Evolutionary conservation across 2,113 vertebrate species (phyloP), one percentile per base, ranked within the genome.

Genomic region (Ictidomys tridecemlineatus): DNA sequence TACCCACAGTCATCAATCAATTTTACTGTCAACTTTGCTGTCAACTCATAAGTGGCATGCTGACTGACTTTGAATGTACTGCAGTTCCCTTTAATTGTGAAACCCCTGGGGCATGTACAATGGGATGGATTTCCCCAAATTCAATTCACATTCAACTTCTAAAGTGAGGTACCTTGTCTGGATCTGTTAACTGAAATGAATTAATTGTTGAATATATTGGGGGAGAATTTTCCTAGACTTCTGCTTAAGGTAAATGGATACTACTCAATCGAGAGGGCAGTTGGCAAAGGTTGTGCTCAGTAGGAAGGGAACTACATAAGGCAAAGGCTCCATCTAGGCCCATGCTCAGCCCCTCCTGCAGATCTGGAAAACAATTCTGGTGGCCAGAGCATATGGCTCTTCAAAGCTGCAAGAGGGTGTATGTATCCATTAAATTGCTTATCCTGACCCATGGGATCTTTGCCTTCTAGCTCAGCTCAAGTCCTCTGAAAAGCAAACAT

Each of bases 121-220:
- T 85, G 86, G 67, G 48, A 58, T 45, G 32, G 14, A 77, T 22
- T 88, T 88, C 72, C 58, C 48, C 16, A 28, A 73, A 70, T 92
- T 79, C 69, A 86, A 61, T 91, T 89, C 76, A 34, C 10, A 16
- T 17, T 89, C 48, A 92, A 32, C 26, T 91, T 89, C 83, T 96
- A 37, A 83, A 84, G 65, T 48, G 53, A 92, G 70, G 70, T 65
- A 83, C 24, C 30, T 34, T 2, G 14, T 69, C 67, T 69, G 67
- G 61, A 53, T 11, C 39, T 96, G 89, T 51, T 61, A 77, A 85
- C 78, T 70, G 72, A 90, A 93, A 39, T 70, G 18, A 85, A 56
- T 67, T 65, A 67, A 30, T 37, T 87, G 72, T 89, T 86, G 78
- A 70, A 82, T 39, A 53, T 63, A 8, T 85, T 92, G 39, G 20